Base-by-base conservation (phyloP, 1,140 invertebrate genomes). In the Dendroctonus valens region DNA sequence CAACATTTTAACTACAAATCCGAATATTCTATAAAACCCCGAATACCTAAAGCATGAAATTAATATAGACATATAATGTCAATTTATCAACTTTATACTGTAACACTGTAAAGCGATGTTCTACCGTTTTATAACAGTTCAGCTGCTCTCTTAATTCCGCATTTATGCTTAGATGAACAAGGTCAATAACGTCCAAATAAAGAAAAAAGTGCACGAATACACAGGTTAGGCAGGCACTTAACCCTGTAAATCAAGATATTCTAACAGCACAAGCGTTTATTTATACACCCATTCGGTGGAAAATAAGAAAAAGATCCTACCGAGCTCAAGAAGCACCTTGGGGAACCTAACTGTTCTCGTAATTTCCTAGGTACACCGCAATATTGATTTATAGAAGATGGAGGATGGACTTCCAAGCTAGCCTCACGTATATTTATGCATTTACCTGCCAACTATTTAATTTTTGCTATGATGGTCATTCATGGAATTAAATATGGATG, bases 181-280 rank as follows among this genome's bases (percentile, higher is more conserved):
- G 65, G 65, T 67, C 65, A 67, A 60, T 54, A 53, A 11, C 50
- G 57, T 51, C 41, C 41, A 58, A 46, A 41, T 8, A 15, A 51
- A 42, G 41, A 11, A 65, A 53, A 59, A 67, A 67, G 48, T 12
- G 41, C 40, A 44, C 65, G 50, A 59, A 66, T 59, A 59, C 65
- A 46, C 65, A 54, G 65, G 65, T 67, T 67, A 67, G 65, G 65
- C 65, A 67, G 65, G 65, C 65, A 60, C 58, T 67, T 67, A 67
- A 67, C 65, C 65, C 65, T 60, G 65, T 67, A 67, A 67, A 67
- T 67, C 65, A 67, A 67, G 65, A 67, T 67, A 67, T 67, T 67
- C 65, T 67, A 67, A 60, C 65, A 67, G 65, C 65, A 60, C 57
- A 15, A 52, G 26, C 50, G 65, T 60, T 67, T 67, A 67, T 67